phyloP scores from a whole-genome alignment of 2,888 invertebrate species.

The Tachina grossa region DNA sequence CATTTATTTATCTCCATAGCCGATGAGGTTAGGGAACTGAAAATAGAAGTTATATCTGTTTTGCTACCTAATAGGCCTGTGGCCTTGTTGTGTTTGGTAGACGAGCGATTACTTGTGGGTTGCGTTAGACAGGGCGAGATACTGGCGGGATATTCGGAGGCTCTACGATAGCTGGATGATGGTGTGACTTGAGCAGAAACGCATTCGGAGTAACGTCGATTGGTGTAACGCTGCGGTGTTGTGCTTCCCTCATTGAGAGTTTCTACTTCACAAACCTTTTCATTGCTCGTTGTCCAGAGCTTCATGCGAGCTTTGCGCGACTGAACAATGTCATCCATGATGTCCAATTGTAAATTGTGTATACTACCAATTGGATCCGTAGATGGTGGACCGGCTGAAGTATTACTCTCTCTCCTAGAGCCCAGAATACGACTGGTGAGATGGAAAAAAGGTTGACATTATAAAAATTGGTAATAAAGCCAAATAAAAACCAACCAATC shows the following conservation, averaged over 20 bases:
- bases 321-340: slow-evolving; percentile 94
- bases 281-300: slow-evolving; percentile 92
- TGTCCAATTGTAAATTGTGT: slow-evolving; percentile 92
- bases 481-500: slow-evolving; percentile 78
- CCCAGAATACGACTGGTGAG: slow-evolving; percentile 80
- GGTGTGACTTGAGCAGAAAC: slow-evolving; percentile 81
- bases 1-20: slow-evolving; percentile 91
- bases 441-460: slow-evolving; percentile 80
- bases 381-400: slow-evolving; percentile 87
- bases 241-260: slow-evolving; percentile 87
- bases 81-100: slow-evolving; percentile 79
- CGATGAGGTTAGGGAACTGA: slow-evolving; percentile 88
- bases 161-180: slow-evolving; percentile 85
- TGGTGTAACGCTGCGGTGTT: slow-evolving; percentile 86
- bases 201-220: slow-evolving; percentile 89
- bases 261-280: slow-evolving; percentile 92
- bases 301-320: slow-evolving; percentile 92
- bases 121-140: slow-evolving; percentile 78
- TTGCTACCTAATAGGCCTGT: slow-evolving; percentile 91
- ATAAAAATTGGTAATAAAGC: slow-evolving; percentile 67
- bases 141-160: slow-evolving; percentile 88
- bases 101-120: slow-evolving; percentile 75
- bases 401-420: slow-evolving; percentile 81
- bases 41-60: slow-evolving; percentile 90
- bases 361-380: slow-evolving; percentile 89